Base-by-base conservation (phyloP, 2,888 invertebrate genomes). In the Chamaedrilus cognettii region DNA sequence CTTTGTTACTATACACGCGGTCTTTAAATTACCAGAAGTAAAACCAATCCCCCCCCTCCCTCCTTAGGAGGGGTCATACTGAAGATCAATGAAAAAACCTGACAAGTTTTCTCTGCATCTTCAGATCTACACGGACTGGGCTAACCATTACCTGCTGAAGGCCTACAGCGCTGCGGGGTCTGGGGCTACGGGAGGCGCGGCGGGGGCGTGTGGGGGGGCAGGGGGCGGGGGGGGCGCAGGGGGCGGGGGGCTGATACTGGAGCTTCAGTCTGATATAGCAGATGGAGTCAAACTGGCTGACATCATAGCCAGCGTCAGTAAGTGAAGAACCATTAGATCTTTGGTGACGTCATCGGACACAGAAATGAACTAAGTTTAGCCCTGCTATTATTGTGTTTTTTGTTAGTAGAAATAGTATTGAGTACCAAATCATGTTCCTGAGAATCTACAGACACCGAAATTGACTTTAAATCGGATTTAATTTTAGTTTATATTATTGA, bases 61-160 rank as follows among this genome's bases (percentile, higher is more conserved):
- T n/a, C n/a, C n/a, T n/a, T n/a, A n/a, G n/a, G n/a, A n/a, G n/a
- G n/a, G n/a, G n/a, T n/a, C n/a, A n/a, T n/a, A n/a, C n/a, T n/a
- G n/a, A n/a, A n/a, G n/a, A n/a, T n/a, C n/a, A n/a, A n/a, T n/a
- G n/a, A n/a, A n/a, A n/a, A n/a, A n/a, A n/a, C n/a, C n/a, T n/a
- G n/a, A n/a, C n/a, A n/a, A n/a, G n/a, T 42, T 42, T 42, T 42
- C 42, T 19, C 19, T 42, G 11, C 19, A 19, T 52, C 15, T 51
- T n/a, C 88, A 96, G 96, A 95, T 96, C 80, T 96, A 96, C 86
- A 96, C 96, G 66, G 96, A 96, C 86, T 96, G 96, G 96, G 96
- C 96, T 60, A 96, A 96, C 85, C 96, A 96, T 82, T 96, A 96
- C 85, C 85, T 96, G 87, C 96, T 96, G 84, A 92, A 95, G 79